Percentiles rank a stretch among this genome's conserved stretches.
These are phyloP conservation scores for Anoplolepis gracilipes DNA, from an alignment of 1,140 invertebrate species.

Conservation along the genomic window DNA sequence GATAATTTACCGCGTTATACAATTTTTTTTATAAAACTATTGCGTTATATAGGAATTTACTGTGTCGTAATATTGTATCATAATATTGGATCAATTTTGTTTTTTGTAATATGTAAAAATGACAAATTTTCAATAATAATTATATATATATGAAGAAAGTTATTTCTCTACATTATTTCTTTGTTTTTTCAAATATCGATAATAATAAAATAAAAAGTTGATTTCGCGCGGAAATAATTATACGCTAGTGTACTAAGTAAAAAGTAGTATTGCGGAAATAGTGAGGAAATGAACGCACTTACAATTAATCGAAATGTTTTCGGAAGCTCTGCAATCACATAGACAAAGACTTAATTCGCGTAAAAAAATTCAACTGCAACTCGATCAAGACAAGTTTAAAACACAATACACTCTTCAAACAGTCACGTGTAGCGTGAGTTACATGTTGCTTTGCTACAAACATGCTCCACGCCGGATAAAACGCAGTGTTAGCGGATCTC, in stretches of 20 bases:
- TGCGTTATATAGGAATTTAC: no score
- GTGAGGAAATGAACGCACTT: background rate
- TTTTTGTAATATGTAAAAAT: background rate
- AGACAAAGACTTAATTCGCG: constrained; percentile 12
- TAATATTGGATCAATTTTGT: background rate
- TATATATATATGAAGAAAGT: constrained; percentile 1
- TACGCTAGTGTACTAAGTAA: background rate
- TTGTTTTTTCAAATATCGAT: background rate
- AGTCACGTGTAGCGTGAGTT: constrained; percentile 42
- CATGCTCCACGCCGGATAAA: constrained; percentile 18
- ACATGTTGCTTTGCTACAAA: constrained; percentile 27
- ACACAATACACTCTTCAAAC: constrained; percentile 6
- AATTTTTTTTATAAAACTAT: no score
- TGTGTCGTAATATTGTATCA: background rate
- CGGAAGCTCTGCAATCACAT: background rate
- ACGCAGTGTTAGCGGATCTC: constrained; percentile 8
- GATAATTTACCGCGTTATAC: no score
- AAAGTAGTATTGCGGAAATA: background rate
- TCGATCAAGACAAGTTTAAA: constrained; percentile 27
- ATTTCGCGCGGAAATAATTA: background rate
- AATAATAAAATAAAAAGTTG: constrained; percentile 21
- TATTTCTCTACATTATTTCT: background rate
- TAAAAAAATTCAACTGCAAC: constrained; percentile 42
- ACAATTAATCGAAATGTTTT: background rate
- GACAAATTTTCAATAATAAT: constrained; percentile 14